These are phyloP conservation scores for Orthosia cruda DNA, from an alignment of 2,888 invertebrate genomes.

Conservation along the genomic window DNA sequence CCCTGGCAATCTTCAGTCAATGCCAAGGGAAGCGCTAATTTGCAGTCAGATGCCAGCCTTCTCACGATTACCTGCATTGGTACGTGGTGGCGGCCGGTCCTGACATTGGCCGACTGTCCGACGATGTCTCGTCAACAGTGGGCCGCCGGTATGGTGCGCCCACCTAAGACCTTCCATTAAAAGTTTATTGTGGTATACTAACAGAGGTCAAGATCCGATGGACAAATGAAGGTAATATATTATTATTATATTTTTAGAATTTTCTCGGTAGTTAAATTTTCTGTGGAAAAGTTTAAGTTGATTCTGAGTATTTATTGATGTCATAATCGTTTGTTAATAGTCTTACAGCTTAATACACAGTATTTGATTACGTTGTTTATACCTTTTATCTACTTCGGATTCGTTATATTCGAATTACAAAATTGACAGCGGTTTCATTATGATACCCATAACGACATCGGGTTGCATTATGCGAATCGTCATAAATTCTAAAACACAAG, in stretches of 20 bases:
- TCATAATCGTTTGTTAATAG: conserved; percentile 13
- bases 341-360: background rate
- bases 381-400: too few relatives aligned
- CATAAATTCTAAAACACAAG: too few relatives aligned
- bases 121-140: conserved; percentile 45
- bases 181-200: conserved; percentile 23
- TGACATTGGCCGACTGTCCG: conserved; percentile 65
- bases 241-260: background rate
- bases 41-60: conserved; percentile 71
- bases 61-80: conserved; percentile 68
- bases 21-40: conserved; percentile 66
- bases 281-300: background rate
- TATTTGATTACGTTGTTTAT: background rate
- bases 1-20: conserved; percentile 45
- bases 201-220: conserved; percentile 31
- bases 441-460: too few relatives aligned
- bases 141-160: conserved; percentile 53
- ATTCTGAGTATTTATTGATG: background rate
- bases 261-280: background rate
- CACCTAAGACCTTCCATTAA: conserved; percentile 42
- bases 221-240: conserved; percentile 64
- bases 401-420: too few relatives aligned
- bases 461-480: too few relatives aligned
- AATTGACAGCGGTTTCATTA: too few relatives aligned
- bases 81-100: conserved; percentile 51